Evolutionary conservation across 2,113 vertebrate species (phyloP).

Genomic region (Epinephelus cyanopodus): DNA sequence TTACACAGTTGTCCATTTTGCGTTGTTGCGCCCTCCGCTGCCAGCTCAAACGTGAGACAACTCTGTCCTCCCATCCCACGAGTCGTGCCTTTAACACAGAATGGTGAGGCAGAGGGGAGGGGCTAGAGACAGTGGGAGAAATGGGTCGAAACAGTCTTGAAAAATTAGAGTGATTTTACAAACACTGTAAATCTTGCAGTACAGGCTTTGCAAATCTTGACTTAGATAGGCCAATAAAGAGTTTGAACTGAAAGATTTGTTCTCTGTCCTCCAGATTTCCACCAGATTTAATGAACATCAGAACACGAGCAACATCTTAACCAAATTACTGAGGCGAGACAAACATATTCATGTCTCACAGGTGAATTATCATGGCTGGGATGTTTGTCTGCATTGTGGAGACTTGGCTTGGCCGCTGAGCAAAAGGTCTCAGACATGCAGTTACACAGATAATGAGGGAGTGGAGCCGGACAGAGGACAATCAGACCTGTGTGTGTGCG

Average conservation of each 20-base stretch:
- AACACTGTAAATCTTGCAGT: neutral
- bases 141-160: neutral
- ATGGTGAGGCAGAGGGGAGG: too few relatives aligned
- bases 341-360: constrained; percentile 33
- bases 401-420: constrained; percentile 44
- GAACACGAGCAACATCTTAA: constrained; percentile 40
- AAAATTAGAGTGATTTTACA: too few relatives aligned
- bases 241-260: constrained; percentile 4
- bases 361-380: constrained; percentile 63
- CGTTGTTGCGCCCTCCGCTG: too few relatives aligned
- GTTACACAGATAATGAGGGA: constrained; percentile 77
- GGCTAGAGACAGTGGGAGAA: too few relatives aligned
- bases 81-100: too few relatives aligned
- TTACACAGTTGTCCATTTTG: too few relatives aligned
- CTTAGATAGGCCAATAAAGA: neutral
- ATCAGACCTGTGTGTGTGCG: constrained; percentile 70
- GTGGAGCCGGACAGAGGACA: constrained; percentile 74
- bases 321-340: constrained; percentile 43
- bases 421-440: constrained; percentile 77
- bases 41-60: too few relatives aligned
- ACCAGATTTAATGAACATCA: constrained; percentile 28
- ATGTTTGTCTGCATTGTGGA: constrained; percentile 66
- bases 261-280: neutral
- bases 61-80: too few relatives aligned
- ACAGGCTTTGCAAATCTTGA: neutral